Evolutionary conservation across 2,888 invertebrate genomes (phyloP).

Genomic region (Hyposoter didymator): DNA sequence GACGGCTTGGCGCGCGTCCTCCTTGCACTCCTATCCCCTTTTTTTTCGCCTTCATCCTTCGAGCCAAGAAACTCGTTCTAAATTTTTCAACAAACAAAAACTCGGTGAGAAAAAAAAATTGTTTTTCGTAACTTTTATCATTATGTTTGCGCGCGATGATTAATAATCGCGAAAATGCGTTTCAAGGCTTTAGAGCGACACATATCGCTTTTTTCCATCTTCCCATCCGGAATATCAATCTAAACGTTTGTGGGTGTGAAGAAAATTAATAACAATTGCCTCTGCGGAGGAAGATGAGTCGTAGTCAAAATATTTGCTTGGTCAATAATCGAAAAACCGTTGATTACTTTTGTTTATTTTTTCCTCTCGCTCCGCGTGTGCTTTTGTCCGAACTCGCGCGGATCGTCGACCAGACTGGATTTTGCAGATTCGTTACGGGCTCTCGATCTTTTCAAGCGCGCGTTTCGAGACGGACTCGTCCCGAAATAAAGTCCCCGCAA

Average conservation of each 20-base stretch:
- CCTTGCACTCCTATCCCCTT: conserved; percentile 12
- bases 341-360: conserved; percentile 1
- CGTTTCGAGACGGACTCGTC: not conserved
- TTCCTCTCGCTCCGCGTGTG: not conserved
- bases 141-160: conserved; percentile 1
- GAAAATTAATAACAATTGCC: not conserved
- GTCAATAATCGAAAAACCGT: not conserved
- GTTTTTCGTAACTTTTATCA: conserved; percentile 19
- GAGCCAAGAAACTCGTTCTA: conserved; percentile 6
- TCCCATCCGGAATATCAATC: not conserved
- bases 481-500: not conserved
- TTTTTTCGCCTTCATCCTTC: conserved; percentile 20
- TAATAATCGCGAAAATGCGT: conserved; percentile 9
- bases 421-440: conserved; percentile 41
- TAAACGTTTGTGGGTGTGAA: not conserved
- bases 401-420: conserved; percentile 24
- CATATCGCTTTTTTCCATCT: too few relatives aligned
- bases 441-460: conserved; percentile 25
- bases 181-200: not conserved
- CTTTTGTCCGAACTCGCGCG: not conserved
- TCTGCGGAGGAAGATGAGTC: not conserved
- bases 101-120: conserved; percentile 4
- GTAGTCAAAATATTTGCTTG: conserved; percentile 30
- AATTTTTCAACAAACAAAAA: conserved; percentile 36
- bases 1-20: conserved; percentile 10